These are phyloP conservation scores for Taenioides sp. DNA, from an alignment of 2,797 vertebrate species.

Conservation along the genomic window DNA sequence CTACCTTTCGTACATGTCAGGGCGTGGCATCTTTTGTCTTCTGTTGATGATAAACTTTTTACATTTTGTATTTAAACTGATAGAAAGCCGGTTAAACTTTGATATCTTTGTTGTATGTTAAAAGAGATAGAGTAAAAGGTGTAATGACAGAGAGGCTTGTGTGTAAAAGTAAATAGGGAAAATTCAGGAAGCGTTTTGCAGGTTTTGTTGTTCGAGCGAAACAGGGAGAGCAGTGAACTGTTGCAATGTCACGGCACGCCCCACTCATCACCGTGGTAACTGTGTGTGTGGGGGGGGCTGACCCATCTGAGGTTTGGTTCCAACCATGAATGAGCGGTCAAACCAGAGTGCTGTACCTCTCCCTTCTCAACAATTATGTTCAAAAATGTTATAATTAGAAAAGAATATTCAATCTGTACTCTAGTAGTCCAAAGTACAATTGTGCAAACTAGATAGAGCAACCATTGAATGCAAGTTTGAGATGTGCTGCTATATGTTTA, in stretches of 20 bases:
- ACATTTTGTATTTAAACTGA: not conserved
- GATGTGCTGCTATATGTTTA: too few relatives aligned
- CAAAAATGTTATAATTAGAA: not conserved
- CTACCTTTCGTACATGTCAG: conserved; percentile 23
- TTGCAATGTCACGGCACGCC: conserved; percentile 63
- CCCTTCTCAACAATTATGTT: not conserved
- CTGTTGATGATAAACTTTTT: too few relatives aligned
- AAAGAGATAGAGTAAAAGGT: not conserved
- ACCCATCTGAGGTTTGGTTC: conserved; percentile 44
- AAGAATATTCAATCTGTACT: not conserved
- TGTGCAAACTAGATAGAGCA: not conserved
- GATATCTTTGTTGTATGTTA: not conserved
- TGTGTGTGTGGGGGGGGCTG: conserved; percentile 28
- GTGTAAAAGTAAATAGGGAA: not conserved
- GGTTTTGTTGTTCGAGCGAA: conserved; percentile 63
- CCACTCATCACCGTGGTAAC: conserved; percentile 59
- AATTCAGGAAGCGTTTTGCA: conserved; percentile 36
- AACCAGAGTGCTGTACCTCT: not conserved
- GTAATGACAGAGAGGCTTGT: not conserved
- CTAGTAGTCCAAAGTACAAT: too few relatives aligned
- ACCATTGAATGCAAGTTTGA: not conserved
- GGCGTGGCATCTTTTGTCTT: conserved; percentile 36
- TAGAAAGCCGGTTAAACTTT: not conserved
- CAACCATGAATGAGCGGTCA: not conserved
- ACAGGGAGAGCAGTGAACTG: conserved; percentile 59